Evolutionary conservation across 2,888 invertebrate species (phyloP), one percentile per base, ranked within the genome.

Genomic region (Catocala nupta): DNA sequence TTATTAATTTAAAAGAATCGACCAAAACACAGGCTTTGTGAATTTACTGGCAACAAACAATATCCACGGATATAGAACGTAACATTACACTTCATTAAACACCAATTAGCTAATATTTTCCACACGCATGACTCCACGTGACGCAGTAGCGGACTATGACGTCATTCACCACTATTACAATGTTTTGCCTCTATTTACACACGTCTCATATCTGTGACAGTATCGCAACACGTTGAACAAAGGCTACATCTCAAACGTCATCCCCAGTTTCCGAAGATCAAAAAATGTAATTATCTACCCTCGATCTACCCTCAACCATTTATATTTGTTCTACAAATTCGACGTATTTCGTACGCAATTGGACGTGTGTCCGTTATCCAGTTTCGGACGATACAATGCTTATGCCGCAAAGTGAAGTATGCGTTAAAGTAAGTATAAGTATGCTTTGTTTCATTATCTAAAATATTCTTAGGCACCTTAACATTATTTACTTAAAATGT

Each of bases 241-340:
- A 85, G 81, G 71, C 77, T 67, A 77, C 70, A 70, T 72, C 65
- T 79, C 77, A 82, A 83, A 88, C 87, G 90, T 87, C 91, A 88
- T 84, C 90, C 90, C 90, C 89, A 82, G 84, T 82, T 83, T 85
- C 82, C 85, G 87, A 88, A 92, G 93, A 93, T 93, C 93, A 93
- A 93, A 92, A 93, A 93, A 93, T 93, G 93, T 93, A 94, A 93
- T 94, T 94, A 94, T 94, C 94, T 91, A 91, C 93, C 94, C 94
- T 87, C 86, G 90, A 93, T 93, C 93, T 93, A 91, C 93, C 93
- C 92, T 89, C 91, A 90, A 92, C 90, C 90, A 92, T 92, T 92
- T 93, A 90, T 92, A 93, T 94, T 94, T 94, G 93, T 93, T 93
- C 91, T 93, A 94, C 93, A 93, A 94, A 93, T 93, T 94, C 91